phyloP scores from a whole-genome alignment of 2,888 invertebrate species.

The Ornithoptera priamus region DNA sequence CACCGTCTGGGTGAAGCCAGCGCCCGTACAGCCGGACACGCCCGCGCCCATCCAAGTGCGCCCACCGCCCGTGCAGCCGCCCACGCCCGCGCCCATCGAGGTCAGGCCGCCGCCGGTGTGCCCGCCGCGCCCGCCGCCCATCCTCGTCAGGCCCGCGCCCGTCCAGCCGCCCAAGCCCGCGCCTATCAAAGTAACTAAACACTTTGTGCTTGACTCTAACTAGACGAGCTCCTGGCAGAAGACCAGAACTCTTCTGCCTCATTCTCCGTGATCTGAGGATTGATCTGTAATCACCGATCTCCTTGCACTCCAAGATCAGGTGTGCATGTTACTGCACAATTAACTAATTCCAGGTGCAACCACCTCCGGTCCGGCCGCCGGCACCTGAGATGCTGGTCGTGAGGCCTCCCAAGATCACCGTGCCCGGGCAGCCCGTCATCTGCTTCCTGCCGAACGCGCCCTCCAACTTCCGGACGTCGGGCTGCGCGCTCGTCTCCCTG shows the following conservation, averaged over 20 bases:
- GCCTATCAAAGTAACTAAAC: background rate
- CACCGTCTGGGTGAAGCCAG: background rate
- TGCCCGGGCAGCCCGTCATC: constrained; percentile 38
- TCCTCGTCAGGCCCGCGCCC: no score
- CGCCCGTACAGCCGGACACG: background rate
- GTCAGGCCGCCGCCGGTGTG: background rate
- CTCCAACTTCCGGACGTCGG: constrained; percentile 31
- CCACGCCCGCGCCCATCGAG: background rate
- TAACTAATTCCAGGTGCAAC: no score
- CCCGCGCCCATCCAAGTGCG: background rate
- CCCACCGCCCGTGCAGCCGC: background rate
- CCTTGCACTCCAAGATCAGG: no score
- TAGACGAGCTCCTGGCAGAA: no score
- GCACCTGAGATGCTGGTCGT: no score
- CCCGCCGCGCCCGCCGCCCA: no score
- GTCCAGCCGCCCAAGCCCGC: background rate
- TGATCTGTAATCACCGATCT: no score
- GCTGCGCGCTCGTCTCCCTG: constrained; percentile 27
- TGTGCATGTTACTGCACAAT: no score
- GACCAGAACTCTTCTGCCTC: no score
- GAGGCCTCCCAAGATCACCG: constrained; percentile 30
- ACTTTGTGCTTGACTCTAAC: no score
- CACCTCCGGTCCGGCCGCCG: no score
- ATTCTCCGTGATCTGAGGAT: no score
- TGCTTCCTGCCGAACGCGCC: background rate